A percentile compares a stretch with the other conserved stretches of the same genome.
phyloP scores from a whole-genome alignment of 2,888 invertebrate species.

The Cancer borealis region DNA sequence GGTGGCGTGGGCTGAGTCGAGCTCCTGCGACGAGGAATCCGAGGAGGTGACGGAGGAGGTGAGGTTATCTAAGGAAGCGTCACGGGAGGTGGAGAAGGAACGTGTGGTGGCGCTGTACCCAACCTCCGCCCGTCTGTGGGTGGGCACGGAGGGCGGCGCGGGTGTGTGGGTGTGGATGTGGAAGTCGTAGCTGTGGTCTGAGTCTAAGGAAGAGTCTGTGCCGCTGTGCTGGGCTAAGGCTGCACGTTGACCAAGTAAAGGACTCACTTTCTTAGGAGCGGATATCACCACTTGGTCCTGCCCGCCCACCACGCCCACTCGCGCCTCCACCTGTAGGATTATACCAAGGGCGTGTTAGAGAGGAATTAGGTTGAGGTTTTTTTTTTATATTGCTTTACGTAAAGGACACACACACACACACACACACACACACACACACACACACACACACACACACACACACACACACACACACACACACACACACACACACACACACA shows the following conservation, averaged over 20 bases:
- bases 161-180: constrained; percentile 30
- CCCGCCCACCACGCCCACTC: background rate
- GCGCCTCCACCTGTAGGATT: background rate
- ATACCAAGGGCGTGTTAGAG: background rate
- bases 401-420: background rate
- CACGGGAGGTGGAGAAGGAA: constrained; percentile 64
- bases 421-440: background rate
- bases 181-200: constrained; percentile 66
- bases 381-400: background rate
- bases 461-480: background rate
- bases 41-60: constrained; percentile 73
- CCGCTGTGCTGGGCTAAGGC: constrained; percentile 60
- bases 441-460: background rate
- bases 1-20: constrained; percentile 72
- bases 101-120: constrained; percentile 44
- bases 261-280: constrained; percentile 48
- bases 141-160: constrained; percentile 5
- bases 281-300: background rate
- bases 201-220: constrained; percentile 69
- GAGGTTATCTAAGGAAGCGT: constrained; percentile 71
- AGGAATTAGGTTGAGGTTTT: background rate
- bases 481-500: background rate
- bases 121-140: constrained; percentile 46
- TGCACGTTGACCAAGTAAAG: constrained; percentile 56
- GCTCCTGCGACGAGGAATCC: constrained; percentile 69